These are phyloP conservation scores for Ophiodon elongatus DNA, from an alignment of 2,113 vertebrate genomes.

Conservation along the genomic window DNA sequence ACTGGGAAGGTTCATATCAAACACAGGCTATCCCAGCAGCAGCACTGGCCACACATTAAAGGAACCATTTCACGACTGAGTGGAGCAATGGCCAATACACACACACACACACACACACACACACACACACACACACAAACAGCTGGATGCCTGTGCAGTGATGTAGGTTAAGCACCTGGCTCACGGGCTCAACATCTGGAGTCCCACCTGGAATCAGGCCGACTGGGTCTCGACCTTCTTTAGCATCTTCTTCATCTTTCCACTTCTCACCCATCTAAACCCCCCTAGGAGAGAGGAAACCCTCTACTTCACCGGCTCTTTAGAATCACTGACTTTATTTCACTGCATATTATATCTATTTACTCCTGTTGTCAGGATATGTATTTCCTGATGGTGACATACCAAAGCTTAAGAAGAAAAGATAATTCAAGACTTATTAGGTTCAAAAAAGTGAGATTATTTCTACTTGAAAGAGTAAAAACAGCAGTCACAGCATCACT, in stretches of 20 bases:
- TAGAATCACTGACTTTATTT: not conserved
- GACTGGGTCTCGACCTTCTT: conserved; percentile 15
- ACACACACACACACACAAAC: conserved; percentile 31
- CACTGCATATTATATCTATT: not conserved
- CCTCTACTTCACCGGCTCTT: not conserved
- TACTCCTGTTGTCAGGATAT: not conserved
- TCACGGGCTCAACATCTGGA: conserved; percentile 59
- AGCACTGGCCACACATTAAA: conserved; percentile 36
- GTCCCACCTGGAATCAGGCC: conserved; percentile 28
- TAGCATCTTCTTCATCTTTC: not conserved
- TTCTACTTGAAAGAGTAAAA: not conserved
- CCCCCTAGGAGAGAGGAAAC: not conserved
- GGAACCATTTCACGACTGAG: conserved; percentile 61
- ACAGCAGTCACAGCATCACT: not conserved
- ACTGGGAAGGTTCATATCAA: not conserved
- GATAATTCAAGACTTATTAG: not conserved
- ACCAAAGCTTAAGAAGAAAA: not conserved
- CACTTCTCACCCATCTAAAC: not conserved
- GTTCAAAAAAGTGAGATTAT: not conserved
- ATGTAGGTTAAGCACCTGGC: conserved; percentile 58
- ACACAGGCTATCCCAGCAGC: not conserved
- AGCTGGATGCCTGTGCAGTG: conserved; percentile 26
- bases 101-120: conserved; percentile 24
- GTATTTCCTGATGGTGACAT: not conserved
- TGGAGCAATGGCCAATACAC: conserved; percentile 29